A percentile compares a stretch with the other conserved stretches of the same genome.
phyloP scores from a whole-genome alignment of 2,888 invertebrate genomes.

The Thalpophila matura region DNA sequence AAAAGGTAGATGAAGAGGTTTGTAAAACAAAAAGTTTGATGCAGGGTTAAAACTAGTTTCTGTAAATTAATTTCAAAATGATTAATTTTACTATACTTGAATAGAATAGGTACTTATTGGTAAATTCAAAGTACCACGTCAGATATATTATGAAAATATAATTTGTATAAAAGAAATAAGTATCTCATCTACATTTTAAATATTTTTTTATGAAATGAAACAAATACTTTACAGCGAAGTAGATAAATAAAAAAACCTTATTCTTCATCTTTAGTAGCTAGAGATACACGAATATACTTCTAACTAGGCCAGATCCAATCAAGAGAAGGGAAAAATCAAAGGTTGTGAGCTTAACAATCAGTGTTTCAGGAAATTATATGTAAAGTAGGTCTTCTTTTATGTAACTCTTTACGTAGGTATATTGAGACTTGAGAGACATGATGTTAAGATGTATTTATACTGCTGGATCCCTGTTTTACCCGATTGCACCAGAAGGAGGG shows the following conservation, averaged over 20 bases:
- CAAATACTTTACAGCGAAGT: background rate
- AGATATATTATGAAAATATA: too few species aligned
- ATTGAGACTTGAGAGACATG: background rate
- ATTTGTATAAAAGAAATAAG: too few species aligned
- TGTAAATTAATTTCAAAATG: background rate
- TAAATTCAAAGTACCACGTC: too few species aligned
- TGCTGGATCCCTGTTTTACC: too few species aligned
- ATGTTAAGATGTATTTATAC: background rate
- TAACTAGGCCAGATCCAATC: constrained; percentile 30
- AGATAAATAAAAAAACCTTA: background rate
- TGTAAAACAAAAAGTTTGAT: background rate
- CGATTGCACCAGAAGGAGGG: too few species aligned
- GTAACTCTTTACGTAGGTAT: background rate
- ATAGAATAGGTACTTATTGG: too few species aligned
- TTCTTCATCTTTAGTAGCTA: background rate
- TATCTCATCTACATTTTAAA: too few species aligned
- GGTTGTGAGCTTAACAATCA: constrained; percentile 22
- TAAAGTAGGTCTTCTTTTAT: background rate
- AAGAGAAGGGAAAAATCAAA: constrained; percentile 17
- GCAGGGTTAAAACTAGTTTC: background rate
- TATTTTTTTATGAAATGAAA: too few species aligned
- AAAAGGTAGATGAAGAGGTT: constrained; percentile 4
- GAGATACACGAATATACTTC: background rate
- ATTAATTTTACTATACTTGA: too few species aligned
- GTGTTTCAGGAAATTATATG: constrained; percentile 13